Conservation (phyloP, 1,140 invertebrate genomes). For the Oreohelix idahoensis region DNA sequence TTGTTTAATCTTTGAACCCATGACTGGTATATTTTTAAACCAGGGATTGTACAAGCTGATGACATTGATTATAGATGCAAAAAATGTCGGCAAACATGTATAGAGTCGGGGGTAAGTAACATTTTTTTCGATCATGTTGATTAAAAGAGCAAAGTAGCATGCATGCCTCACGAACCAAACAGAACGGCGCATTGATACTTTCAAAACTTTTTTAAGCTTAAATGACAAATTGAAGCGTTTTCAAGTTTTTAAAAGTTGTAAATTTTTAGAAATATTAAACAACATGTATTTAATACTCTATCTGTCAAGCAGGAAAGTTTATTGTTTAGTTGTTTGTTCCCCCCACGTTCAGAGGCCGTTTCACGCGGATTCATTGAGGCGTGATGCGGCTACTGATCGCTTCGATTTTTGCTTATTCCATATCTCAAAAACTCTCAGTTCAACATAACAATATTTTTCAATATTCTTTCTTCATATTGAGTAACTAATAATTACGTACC, state of each 20-base stretch:
- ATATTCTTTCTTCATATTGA: too few relatives aligned
- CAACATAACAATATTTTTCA: slow-evolving; percentile 41
- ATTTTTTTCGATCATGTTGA: slow-evolving; percentile 37
- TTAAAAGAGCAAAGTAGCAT: slow-evolving; percentile 42
- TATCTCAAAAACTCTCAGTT: slow-evolving; percentile 44
- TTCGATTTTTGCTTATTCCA: slow-evolving; percentile 41
- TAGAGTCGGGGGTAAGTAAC: slow-evolving; percentile 94
- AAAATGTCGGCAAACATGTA: slow-evolving; percentile 97
- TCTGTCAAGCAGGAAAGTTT: not conserved
- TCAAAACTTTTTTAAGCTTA: not conserved
- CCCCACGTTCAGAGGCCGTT: not conserved
- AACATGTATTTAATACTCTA: not conserved
- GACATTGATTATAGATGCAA: slow-evolving; percentile 58
- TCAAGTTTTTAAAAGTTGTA: not conserved
- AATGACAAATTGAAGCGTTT: not conserved
- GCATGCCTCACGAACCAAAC: slow-evolving; percentile 56
- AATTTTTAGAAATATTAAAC: not conserved
- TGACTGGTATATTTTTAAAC: not conserved
- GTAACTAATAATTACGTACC: too few relatives aligned
- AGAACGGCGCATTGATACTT: slow-evolving; percentile 48
- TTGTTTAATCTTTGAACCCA: too few relatives aligned
- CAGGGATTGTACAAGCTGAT: not conserved
- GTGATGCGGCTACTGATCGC: slow-evolving; percentile 57
- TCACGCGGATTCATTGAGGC: slow-evolving; percentile 43
- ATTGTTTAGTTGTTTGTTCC: not conserved